phyloP scores from a whole-genome alignment of 1,140 invertebrate species.

The Brachionus koreanus region DNA sequence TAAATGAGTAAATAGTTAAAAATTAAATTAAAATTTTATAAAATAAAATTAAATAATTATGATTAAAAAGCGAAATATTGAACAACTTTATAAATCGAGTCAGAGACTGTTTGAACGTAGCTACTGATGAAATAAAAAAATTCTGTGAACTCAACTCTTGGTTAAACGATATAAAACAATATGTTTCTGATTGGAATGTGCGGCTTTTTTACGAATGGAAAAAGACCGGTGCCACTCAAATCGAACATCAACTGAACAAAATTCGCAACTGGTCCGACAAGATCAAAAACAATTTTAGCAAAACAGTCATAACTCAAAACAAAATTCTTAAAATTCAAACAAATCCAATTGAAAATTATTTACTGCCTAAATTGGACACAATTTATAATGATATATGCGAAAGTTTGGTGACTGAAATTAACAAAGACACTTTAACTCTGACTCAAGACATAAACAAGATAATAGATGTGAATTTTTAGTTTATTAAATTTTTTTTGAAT shows the following conservation, averaged over 20 bases:
- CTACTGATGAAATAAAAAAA: constrained; percentile 52
- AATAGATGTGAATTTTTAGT: constrained; percentile 48
- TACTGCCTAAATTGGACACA: constrained; percentile 52
- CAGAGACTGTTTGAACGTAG: constrained; percentile 5
- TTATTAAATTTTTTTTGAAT: not conserved
- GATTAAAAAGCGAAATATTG: not conserved
- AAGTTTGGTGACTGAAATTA: constrained; percentile 53
- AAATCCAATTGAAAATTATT: constrained; percentile 50
- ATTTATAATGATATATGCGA: constrained; percentile 54
- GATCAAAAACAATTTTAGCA: not conserved
- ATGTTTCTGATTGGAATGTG: constrained; percentile 52
- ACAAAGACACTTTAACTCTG: constrained; percentile 50
- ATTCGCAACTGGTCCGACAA: constrained; percentile 19
- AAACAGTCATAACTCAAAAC: constrained; percentile 53
- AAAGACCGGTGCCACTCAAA: constrained; percentile 46
- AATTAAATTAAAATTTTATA: not conserved
- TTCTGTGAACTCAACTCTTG: constrained; percentile 54
- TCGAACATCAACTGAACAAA: constrained; percentile 26
- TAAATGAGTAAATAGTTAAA: constrained; percentile 8
- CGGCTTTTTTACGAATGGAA: constrained; percentile 51
- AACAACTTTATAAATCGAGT: not conserved
- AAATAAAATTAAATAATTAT: not conserved
- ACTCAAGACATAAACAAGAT: constrained; percentile 51
- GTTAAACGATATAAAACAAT: constrained; percentile 54
- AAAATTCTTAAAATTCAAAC: constrained; percentile 54